Percentiles rank a stretch among this genome's conserved stretches.
These are phyloP conservation scores for Oriolus oriolus DNA, from an alignment of 2,113 vertebrate genomes.

Conservation along the genomic window DNA sequence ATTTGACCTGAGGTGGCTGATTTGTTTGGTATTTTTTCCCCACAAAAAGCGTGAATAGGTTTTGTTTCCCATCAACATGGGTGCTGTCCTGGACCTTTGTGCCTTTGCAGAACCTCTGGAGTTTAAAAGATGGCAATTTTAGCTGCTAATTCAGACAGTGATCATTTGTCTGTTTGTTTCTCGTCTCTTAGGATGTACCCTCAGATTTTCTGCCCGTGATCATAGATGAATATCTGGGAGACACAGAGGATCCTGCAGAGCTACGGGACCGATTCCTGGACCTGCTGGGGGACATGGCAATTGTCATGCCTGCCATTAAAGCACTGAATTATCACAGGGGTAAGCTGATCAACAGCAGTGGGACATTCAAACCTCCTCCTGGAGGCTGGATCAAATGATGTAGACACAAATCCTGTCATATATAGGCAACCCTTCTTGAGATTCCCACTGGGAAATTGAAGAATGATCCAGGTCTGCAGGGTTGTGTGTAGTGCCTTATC, in stretches of 20 bases:
- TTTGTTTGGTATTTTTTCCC: background rate
- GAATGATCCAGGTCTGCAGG: background rate
- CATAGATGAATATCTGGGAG: conserved; percentile 72
- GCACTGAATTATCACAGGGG: conserved; percentile 73
- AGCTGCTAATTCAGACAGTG: background rate
- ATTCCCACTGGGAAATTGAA: background rate
- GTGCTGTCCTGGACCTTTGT: background rate
- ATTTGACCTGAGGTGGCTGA: background rate
- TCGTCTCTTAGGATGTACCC: background rate
- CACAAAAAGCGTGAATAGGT: background rate
- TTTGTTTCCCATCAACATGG: background rate
- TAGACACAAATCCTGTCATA: background rate
- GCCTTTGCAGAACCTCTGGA: background rate
- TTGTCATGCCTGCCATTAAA: conserved; percentile 75
- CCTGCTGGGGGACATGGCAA: conserved; percentile 65
- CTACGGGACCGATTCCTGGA: conserved; percentile 69
- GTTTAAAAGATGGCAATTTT: background rate
- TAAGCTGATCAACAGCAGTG: conserved; percentile 30
- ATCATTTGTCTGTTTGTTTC: background rate
- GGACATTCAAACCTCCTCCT: background rate
- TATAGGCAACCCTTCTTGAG: background rate
- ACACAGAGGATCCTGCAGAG: conserved; percentile 58
- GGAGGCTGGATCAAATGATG: background rate
- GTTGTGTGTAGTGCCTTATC: background rate
- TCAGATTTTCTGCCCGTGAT: background rate